Conservation (phyloP, 2,888 invertebrate species). For the Dolichomitus sp. region DNA sequence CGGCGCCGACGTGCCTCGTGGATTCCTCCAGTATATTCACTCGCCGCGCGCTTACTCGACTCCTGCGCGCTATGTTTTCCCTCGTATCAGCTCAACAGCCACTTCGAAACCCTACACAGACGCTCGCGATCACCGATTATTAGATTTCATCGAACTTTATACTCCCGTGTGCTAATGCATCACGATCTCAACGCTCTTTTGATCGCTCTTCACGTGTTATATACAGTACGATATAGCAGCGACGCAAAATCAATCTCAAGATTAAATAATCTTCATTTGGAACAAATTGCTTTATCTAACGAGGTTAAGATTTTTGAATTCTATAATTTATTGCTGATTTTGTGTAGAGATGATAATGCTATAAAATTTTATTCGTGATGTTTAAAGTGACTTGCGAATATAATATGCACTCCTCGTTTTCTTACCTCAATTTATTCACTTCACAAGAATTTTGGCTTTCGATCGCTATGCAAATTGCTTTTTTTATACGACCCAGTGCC, state of each 20-base stretch:
- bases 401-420: background rate
- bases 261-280: conserved; percentile 6
- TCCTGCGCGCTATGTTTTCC: conserved; percentile 41
- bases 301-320: background rate
- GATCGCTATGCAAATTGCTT: conserved; percentile 21
- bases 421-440: conserved; percentile 9
- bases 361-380: background rate
- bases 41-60: conserved; percentile 40
- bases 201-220: conserved; percentile 17
- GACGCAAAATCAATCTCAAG: background rate
- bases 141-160: conserved; percentile 79
- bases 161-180: conserved; percentile 51
- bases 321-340: no score
- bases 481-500: conserved; percentile 45
- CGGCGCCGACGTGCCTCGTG: conserved; percentile 65
- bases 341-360: background rate
- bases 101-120: background rate
- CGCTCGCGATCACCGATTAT: conserved; percentile 75
- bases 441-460: conserved; percentile 20
- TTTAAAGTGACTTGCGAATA: background rate
- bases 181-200: conserved; percentile 34
- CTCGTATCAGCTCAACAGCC: conserved; percentile 4
- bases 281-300: conserved; percentile 10
- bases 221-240: background rate
- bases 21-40: conserved; percentile 42